phyloP scores from a whole-genome alignment of 2,888 invertebrate genomes.

The Lepidochitona cinerea region DNA sequence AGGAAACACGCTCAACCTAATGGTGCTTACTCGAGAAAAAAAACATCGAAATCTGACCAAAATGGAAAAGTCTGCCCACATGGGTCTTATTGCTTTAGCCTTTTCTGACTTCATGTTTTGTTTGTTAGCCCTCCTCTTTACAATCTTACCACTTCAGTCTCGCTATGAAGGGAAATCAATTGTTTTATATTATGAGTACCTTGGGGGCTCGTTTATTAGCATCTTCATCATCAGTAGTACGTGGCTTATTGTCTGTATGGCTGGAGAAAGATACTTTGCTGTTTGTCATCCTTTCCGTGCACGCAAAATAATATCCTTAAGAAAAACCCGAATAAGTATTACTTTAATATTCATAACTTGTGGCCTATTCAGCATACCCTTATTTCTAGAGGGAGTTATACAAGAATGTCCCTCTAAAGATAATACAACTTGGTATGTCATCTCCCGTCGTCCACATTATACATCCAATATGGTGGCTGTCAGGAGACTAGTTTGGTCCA shows the following conservation, averaged over 20 bases:
- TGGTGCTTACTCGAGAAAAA: slow-evolving; percentile 62
- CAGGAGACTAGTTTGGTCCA: slow-evolving; percentile 56
- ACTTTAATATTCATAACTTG: slow-evolving; percentile 49
- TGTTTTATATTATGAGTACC: slow-evolving; percentile 51
- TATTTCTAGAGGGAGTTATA: slow-evolving; percentile 52
- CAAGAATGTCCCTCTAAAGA: slow-evolving; percentile 26
- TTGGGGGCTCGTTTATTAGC: slow-evolving; percentile 58
- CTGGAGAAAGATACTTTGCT: slow-evolving; percentile 66
- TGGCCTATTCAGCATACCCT: slow-evolving; percentile 49
- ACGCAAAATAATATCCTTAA: slow-evolving; percentile 59
- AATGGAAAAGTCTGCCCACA: slow-evolving; percentile 67
- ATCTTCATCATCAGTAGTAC: slow-evolving; percentile 66
- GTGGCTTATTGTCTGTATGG: slow-evolving; percentile 68
- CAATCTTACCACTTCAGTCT: slow-evolving; percentile 43
- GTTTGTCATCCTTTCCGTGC: slow-evolving; percentile 68
- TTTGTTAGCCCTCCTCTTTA: slow-evolving; percentile 57
- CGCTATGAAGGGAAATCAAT: slow-evolving; percentile 32
- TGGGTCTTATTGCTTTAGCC: slow-evolving; percentile 65
- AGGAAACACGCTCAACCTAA: slow-evolving; percentile 62
- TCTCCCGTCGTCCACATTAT: slow-evolving; percentile 35
- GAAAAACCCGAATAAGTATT: slow-evolving; percentile 58
- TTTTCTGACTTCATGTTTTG: slow-evolving; percentile 67
- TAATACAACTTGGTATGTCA: slow-evolving; percentile 33
- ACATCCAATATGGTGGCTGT: slow-evolving; percentile 35
- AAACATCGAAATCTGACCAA: slow-evolving; percentile 55